phyloP scores from a whole-genome alignment of 2,888 invertebrate genomes.

The Anoncus sp. region DNA sequence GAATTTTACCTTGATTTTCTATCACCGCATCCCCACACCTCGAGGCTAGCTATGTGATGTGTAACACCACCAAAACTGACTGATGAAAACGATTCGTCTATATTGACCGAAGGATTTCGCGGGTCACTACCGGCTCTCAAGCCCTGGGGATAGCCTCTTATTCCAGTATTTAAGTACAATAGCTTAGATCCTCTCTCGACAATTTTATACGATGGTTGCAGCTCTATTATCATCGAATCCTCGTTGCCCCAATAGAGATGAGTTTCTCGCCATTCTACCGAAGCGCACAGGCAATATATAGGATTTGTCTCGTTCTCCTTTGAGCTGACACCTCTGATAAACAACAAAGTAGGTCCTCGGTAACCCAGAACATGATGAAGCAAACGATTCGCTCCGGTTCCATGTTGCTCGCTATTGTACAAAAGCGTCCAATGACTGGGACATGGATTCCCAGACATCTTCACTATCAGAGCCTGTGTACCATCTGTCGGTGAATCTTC shows the following conservation, averaged over 20 bases:
- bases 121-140: conserved; percentile 93
- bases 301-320: conserved; percentile 84
- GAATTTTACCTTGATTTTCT: conserved; percentile 83
- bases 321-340: conserved; percentile 83
- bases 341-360: conserved; percentile 85
- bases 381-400: conserved; percentile 94
- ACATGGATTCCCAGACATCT: conserved; percentile 80
- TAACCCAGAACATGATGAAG: conserved; percentile 94
- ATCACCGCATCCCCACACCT: conserved; percentile 96
- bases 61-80: conserved; percentile 82
- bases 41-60: conserved; percentile 82
- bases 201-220: conserved; percentile 88
- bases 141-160: conserved; percentile 94
- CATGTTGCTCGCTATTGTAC: conserved; percentile 93
- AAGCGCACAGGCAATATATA: conserved; percentile 90
- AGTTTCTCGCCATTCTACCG: conserved; percentile 94
- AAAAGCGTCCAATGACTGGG: conserved; percentile 93
- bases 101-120: conserved; percentile 88
- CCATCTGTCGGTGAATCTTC: conserved; percentile 71
- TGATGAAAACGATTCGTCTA: conserved; percentile 85
- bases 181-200: conserved; percentile 89
- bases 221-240: conserved; percentile 91
- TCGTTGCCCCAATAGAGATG: conserved; percentile 93
- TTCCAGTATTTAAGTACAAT: conserved; percentile 92
- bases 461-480: conserved; percentile 76